Conservation (phyloP, 2,888 invertebrate species). For the Drosophila yooni region DNA sequence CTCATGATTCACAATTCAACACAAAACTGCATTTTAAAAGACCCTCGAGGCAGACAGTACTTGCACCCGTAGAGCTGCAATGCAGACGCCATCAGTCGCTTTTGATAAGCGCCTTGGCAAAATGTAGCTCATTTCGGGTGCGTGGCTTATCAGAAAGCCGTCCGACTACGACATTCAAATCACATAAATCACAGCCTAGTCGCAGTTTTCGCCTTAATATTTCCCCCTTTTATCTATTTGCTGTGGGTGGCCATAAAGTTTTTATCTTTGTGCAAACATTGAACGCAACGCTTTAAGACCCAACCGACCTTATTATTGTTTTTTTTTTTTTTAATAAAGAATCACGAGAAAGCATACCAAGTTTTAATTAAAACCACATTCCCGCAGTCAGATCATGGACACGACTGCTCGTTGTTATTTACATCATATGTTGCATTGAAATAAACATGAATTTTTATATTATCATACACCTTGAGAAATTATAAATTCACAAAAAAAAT, state of each 20-base stretch:
- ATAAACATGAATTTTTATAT: not conserved
- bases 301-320: conserved; percentile 70
- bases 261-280: conserved; percentile 78
- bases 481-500: not conserved
- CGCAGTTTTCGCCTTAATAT: conserved; percentile 70
- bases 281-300: conserved; percentile 69
- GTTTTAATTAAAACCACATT: conserved; percentile 67
- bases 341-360: conserved; percentile 48
- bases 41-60: conserved; percentile 10
- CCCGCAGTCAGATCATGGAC: conserved; percentile 46
- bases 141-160: conserved; percentile 69
- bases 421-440: not conserved
- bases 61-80: conserved; percentile 31
- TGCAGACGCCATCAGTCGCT: conserved; percentile 52
- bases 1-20: conserved; percentile 58
- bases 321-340: conserved; percentile 35
- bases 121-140: conserved; percentile 59
- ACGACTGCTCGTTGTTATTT: conserved; percentile 2
- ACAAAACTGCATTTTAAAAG: conserved; percentile 61
- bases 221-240: conserved; percentile 71
- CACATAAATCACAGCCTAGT: conserved; percentile 78
- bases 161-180: conserved; percentile 65
- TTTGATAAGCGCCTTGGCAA: conserved; percentile 48
- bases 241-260: conserved; percentile 73
- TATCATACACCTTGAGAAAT: not conserved